A percentile compares a stretch with the other conserved stretches of the same genome.
These are phyloP conservation scores for Syngnathus typhle DNA, from an alignment of 2,113 vertebrate genomes.

Conservation along the genomic window DNA sequence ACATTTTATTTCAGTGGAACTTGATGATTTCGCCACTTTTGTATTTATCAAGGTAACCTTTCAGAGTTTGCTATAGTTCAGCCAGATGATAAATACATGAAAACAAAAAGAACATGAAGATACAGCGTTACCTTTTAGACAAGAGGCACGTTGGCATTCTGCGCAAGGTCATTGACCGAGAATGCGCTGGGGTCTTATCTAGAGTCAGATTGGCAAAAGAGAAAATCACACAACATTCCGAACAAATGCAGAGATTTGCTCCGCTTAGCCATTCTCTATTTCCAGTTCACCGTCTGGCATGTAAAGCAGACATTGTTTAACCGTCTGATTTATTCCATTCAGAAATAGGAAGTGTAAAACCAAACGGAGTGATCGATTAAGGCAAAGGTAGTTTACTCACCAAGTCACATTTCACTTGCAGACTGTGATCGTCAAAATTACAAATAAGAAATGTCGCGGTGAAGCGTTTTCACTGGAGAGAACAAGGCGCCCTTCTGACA, in stretches of 20 bases:
- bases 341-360: neutral
- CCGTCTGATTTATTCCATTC: neutral
- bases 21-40: no score
- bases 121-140: constrained; percentile 25
- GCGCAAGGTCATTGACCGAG: constrained; percentile 2
- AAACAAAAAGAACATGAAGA: neutral
- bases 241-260: neutral
- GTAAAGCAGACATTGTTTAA: neutral
- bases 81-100: neutral
- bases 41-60: no score
- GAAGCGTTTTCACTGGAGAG: neutral
- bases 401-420: constrained; percentile 20
- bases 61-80: neutral
- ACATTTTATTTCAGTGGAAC: no score
- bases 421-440: neutral
- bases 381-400: constrained; percentile 29
- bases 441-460: neutral
- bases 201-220: neutral
- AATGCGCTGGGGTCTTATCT: constrained; percentile 4
- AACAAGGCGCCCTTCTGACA: neutral
- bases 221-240: neutral
- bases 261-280: neutral
- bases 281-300: neutral
- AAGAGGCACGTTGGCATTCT: constrained; percentile 27
- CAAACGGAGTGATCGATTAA: neutral